Evolutionary conservation across 2,113 vertebrate species (phyloP).

Genomic region (Riparia riparia): DNA sequence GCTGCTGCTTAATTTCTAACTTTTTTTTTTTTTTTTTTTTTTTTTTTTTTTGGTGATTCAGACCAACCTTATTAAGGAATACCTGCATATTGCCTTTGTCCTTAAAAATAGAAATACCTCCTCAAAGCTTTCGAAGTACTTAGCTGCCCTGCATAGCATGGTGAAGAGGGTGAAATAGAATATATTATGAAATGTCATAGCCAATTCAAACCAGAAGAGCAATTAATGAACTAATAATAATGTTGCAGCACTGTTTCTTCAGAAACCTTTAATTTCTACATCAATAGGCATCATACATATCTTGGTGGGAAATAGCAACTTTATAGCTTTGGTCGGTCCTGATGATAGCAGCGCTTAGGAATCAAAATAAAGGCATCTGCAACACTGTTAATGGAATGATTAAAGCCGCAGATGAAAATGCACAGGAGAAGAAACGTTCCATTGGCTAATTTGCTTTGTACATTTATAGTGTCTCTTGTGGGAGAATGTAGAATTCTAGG

Average conservation of each 20-base stretch:
- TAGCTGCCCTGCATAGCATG: not conserved
- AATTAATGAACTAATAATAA: slow-evolving; percentile 63
- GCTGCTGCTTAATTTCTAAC: not conserved
- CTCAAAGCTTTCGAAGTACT: slow-evolving; percentile 42
- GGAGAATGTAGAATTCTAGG: not conserved
- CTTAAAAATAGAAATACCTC: slow-evolving; percentile 25
- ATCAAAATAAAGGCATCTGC: slow-evolving; percentile 4
- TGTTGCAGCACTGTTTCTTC: slow-evolving; percentile 18
- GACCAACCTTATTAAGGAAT: not conserved
- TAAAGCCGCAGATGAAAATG: slow-evolving; percentile 1
- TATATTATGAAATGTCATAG: slow-evolving; percentile 39
- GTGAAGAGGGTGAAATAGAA: slow-evolving; percentile 50
- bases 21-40: not conserved
- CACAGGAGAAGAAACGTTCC: not conserved
- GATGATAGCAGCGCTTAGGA: not conserved
- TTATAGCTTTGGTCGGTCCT: not conserved
- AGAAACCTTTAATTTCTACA: slow-evolving; percentile 62
- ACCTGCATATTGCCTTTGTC: not conserved
- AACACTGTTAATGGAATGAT: not conserved
- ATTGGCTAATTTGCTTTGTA: not conserved
- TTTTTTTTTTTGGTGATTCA: not conserved
- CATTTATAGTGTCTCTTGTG: not conserved
- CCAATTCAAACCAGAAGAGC: slow-evolving; percentile 23
- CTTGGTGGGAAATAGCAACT: slow-evolving; percentile 24
- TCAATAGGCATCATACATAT: not conserved